Percentiles rank a stretch among this genome's conserved stretches.
Conservation (phyloP, 2,888 invertebrate genomes). For the Ennomos erosarius region DNA sequence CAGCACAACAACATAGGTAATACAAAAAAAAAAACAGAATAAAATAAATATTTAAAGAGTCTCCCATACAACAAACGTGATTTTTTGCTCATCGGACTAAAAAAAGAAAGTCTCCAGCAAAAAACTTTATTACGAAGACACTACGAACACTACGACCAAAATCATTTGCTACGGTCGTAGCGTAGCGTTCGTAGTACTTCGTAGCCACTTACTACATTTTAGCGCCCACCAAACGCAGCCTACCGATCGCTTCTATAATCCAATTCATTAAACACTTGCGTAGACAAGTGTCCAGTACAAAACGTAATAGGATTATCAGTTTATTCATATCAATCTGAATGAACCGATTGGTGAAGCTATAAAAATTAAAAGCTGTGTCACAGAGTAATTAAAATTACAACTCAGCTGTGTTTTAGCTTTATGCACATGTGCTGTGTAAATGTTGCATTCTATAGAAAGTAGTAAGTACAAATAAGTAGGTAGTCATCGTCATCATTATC, state of each 20-base stretch:
- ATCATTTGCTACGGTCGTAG: neutral
- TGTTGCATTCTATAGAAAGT: too few species aligned
- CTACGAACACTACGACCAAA: neutral
- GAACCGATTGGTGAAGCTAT: slow-evolving; percentile 38
- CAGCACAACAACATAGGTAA: too few species aligned
- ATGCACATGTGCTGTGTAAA: slow-evolving; percentile 3
- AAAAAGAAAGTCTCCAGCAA: too few species aligned
- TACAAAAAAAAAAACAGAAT: too few species aligned
- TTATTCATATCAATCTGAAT: slow-evolving; percentile 29
- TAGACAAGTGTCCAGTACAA: slow-evolving; percentile 61
- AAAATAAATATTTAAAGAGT: too few species aligned
- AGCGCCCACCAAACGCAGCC: slow-evolving; percentile 50
- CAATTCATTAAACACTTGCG: slow-evolving; percentile 80
- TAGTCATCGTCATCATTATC: too few species aligned
- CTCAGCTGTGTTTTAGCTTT: too few species aligned
- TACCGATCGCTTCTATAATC: slow-evolving; percentile 67
- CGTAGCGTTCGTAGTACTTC: too few species aligned
- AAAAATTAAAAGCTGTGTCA: neutral
- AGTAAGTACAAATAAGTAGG: too few species aligned
- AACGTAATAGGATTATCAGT: slow-evolving; percentile 65
- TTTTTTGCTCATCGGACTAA: too few species aligned
- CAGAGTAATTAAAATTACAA: too few species aligned
- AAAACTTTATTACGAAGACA: neutral
- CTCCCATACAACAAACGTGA: too few species aligned
- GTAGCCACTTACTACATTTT: slow-evolving; percentile 56